These are phyloP conservation scores for Psophia crepitans DNA, from an alignment of 2,113 vertebrate genomes.

Conservation along the genomic window DNA sequence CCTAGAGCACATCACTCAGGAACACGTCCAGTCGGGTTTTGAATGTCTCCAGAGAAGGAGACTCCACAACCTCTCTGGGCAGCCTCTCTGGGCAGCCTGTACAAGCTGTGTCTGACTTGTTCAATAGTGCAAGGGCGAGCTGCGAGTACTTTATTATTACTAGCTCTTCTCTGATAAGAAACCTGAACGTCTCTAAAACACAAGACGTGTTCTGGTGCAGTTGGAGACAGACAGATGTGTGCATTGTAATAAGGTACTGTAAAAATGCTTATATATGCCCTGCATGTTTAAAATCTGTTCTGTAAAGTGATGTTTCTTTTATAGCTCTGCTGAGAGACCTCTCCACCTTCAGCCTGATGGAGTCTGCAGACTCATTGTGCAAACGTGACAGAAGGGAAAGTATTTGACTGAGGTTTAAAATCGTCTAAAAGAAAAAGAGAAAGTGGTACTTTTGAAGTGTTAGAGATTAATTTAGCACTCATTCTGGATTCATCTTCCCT, in stretches of 20 bases:
- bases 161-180: neutral
- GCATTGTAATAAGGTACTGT: neutral
- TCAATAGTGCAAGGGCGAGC: too few relatives aligned
- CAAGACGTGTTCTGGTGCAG: neutral
- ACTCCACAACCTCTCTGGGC: too few relatives aligned
- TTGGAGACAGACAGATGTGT: accelerated
- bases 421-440: neutral
- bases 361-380: neutral
- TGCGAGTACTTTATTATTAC: neutral
- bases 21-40: too few relatives aligned
- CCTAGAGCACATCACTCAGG: too few relatives aligned
- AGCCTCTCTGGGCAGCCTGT: too few relatives aligned
- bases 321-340: neutral
- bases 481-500: neutral
- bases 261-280: neutral
- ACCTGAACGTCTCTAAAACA: neutral
- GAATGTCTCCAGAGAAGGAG: too few relatives aligned
- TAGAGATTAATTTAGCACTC: neutral
- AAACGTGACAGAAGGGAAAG: neutral
- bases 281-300: neutral
- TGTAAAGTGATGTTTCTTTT: neutral
- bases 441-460: accelerated
- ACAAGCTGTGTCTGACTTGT: neutral
- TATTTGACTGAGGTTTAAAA: neutral
- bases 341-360: neutral